Conservation (phyloP, 1,140 invertebrate genomes). For the Battus philenor region DNA sequence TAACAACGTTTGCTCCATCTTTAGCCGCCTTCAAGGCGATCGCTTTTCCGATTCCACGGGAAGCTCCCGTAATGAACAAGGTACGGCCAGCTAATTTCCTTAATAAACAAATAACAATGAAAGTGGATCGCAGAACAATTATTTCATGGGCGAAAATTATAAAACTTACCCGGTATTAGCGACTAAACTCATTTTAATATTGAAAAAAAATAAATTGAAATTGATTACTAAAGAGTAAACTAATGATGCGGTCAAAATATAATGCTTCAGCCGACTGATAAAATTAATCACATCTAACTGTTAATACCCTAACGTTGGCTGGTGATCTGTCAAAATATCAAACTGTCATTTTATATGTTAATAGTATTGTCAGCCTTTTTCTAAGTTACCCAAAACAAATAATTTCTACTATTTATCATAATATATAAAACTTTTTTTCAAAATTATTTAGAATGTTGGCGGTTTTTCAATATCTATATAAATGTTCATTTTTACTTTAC, state of each 20-base stretch:
- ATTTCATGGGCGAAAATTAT: constrained; percentile 4
- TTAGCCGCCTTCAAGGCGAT: constrained; percentile 95
- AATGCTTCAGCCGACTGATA: constrained; percentile 13
- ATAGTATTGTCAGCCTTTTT: no score
- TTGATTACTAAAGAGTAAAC: constrained; percentile 11
- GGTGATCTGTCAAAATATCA: neutral
- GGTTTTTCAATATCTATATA: no score
- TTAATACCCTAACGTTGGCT: neutral
- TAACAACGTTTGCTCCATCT: constrained; percentile 96
- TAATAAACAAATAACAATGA: constrained; percentile 30
- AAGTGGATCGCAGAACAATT: constrained; percentile 26
- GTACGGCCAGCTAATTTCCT: constrained; percentile 95
- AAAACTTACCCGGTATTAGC: constrained; percentile 64
- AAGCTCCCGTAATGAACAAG: constrained; percentile 97
- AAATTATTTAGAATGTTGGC: no score
- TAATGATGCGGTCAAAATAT: neutral
- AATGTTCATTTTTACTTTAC: no score
- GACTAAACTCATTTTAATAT: constrained; percentile 58
- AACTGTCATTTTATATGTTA: constrained; percentile 1
- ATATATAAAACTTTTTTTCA: no score
- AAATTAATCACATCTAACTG: constrained; percentile 1
- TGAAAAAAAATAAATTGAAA: constrained; percentile 18
- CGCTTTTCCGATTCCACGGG: constrained; percentile 97
- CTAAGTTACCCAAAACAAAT: no score
- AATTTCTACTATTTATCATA: no score